Evolutionary conservation across 2,797 vertebrate genomes (phyloP), one percentile per base, ranked within the genome.

Genomic region (Argyrosomus regius): DNA sequence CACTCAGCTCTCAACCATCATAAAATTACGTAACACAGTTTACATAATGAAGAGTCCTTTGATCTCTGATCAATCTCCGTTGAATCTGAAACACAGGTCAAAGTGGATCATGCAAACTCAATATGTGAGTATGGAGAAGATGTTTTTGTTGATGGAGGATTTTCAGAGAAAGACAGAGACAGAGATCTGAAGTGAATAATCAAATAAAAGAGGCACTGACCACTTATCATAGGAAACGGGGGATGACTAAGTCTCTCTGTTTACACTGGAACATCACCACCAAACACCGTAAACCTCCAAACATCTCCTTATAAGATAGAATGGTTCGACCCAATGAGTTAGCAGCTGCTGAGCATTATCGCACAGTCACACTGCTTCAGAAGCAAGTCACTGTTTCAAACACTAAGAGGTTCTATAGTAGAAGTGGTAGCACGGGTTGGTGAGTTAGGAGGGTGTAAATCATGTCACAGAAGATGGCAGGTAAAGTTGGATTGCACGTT

Each of bases 141-240:
- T 52, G 14, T 50, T 50, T 35, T 56, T 48, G 41, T 12, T 3
- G 35, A 56, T 26, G 48, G 48, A 39, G n/a, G 58, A 31, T 5
- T 16, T 16, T 6, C 49, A 48, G 26, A n/a, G 2, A 24, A 43
- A 20, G 43, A 45, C 46, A 26, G 56, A 72, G 68, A 53, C 43
- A 6, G 50, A 77, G 39, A 67, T 75, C 79, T 77, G 61, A 82
- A 69, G 65, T 56, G 70, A 72, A 61, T 72, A 68, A 87, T 80
- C 57, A 22, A 61, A 75, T 82, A 12, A 63, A 41, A 8, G 80
- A 67, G 43, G 53, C 28, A 35, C 61, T 46, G 31, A 59, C 39
- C 28, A 6, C 12, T n/a, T n/a, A 1, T 57, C 24, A 31, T 57
- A 39, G 61, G 24, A 61, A 43, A 35, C 56, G n/a, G 17, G 2